These are phyloP conservation scores for Mareca strepera DNA, from an alignment of 2,797 vertebrate species.

Conservation along the genomic window DNA sequence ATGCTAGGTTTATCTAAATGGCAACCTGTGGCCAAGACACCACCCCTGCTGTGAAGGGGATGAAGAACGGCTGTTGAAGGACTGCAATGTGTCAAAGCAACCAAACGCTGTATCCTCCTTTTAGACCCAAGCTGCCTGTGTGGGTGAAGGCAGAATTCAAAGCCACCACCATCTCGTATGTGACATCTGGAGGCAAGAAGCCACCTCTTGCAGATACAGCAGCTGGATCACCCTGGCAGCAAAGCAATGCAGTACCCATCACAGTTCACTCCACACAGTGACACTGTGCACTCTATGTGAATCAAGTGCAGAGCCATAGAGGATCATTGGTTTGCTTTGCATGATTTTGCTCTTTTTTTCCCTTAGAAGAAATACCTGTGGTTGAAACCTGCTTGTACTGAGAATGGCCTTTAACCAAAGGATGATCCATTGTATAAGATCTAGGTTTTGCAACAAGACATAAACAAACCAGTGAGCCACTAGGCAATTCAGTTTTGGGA, in stretches of 20 bases:
- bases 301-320: rapidly evolving
- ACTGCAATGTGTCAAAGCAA: neutral
- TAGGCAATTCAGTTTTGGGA: neutral
- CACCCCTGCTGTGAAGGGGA: neutral
- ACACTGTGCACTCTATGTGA: neutral
- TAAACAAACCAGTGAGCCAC: neutral
- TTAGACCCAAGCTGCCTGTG: rapidly evolving
- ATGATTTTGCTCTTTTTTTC: neutral
- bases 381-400: neutral
- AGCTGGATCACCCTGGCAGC: neutral
- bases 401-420: constrained; percentile 2
- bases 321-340: neutral
- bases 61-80: neutral
- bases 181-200: neutral
- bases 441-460: neutral
- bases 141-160: neutral
- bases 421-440: neutral
- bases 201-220: neutral
- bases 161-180: neutral
- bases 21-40: neutral
- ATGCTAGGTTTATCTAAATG: neutral
- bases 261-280: neutral
- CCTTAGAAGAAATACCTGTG: neutral
- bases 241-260: neutral
- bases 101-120: neutral